Percentiles rank a stretch among this genome's conserved stretches.
phyloP scores from a whole-genome alignment of 1,140 invertebrate species.

The Palaemon carinicauda region DNA sequence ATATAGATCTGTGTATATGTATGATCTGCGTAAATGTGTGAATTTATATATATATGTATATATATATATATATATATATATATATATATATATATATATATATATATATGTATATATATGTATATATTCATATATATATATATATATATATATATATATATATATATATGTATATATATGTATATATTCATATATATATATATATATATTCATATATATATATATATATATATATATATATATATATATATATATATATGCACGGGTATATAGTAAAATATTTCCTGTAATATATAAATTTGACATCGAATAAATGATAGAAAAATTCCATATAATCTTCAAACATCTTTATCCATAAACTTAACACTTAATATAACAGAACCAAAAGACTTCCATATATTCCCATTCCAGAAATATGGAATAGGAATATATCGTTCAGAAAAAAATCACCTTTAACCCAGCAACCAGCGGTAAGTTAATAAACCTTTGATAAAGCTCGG shows the following conservation, averaged over 20 bases:
- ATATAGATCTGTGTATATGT: no score
- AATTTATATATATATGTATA: neutral
- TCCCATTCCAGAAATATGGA: no score
- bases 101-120: neutral
- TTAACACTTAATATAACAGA: no score
- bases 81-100: constrained; percentile 2
- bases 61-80: neutral
- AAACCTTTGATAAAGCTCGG: no score
- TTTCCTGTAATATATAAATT: neutral
- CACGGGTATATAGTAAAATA: neutral
- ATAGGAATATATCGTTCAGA: no score
- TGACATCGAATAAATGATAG: neutral
- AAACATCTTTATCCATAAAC: no score
- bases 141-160: neutral
- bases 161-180: neutral
- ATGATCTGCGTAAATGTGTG: no score
- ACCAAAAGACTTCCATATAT: no score
- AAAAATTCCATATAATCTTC: no score
- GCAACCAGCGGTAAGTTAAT: no score
- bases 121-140: neutral
- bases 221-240: constrained; percentile 9
- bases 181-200: neutral
- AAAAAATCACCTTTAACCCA: no score
- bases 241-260: constrained; percentile 1
- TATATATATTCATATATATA: neutral